A percentile compares a stretch with the other conserved stretches of the same genome.
These are phyloP conservation scores for Cotesia typhae DNA, from an alignment of 1,140 invertebrate genomes.

Conservation along the genomic window DNA sequence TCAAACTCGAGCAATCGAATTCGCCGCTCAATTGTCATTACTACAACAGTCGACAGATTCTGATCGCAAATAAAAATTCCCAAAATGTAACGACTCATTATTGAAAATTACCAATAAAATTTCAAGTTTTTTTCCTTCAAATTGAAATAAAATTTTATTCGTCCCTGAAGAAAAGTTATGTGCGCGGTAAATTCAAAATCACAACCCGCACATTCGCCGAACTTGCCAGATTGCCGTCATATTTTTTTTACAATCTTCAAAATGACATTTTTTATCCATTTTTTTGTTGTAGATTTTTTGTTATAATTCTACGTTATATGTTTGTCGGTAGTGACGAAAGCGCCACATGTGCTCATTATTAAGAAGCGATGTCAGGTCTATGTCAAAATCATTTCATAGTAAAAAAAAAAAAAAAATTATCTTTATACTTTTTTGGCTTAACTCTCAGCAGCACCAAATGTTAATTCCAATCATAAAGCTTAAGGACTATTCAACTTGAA, in stretches of 20 bases:
- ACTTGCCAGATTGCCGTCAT: neutral
- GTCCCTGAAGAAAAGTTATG: neutral
- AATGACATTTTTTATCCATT: neutral
- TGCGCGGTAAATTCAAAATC: constrained; percentile 7
- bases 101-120: neutral
- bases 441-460: neutral
- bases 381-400: constrained; percentile 49
- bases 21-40: too few species aligned
- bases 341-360: constrained; percentile 48
- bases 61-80: too few species aligned
- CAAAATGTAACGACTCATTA: too few species aligned
- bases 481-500: too few species aligned
- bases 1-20: too few species aligned
- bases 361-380: constrained; percentile 42
- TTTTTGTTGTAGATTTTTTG: neutral
- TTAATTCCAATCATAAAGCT: neutral
- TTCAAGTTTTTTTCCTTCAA: neutral
- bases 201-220: neutral
- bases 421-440: constrained; percentile 19
- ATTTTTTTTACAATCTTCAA: constrained; percentile 7
- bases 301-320: neutral
- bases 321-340: constrained; percentile 4
- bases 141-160: too few species aligned
- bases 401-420: constrained; percentile 45
- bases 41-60: too few species aligned